Evolutionary conservation across 2,113 vertebrate species (phyloP).

Genomic region (Blennius ocellaris): DNA sequence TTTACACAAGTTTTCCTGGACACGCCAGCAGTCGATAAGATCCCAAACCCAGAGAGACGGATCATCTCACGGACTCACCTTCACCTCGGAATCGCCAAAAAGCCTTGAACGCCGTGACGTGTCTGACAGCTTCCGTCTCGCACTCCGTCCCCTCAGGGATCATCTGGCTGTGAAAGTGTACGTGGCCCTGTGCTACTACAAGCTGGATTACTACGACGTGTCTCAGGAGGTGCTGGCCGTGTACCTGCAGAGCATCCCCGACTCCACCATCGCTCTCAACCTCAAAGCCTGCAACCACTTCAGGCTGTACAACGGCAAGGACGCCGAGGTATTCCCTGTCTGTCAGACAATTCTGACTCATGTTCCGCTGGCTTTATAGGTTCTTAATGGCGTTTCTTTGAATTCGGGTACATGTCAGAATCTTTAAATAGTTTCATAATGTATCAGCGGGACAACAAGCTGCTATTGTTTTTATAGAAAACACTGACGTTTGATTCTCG

Average conservation of each 20-base stretch:
- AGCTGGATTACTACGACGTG: conserved; percentile 97
- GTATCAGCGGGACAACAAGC: too few species aligned
- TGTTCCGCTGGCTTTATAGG: neutral
- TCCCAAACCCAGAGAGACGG: too few species aligned
- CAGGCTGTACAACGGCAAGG: conserved; percentile 95
- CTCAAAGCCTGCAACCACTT: conserved; percentile 98
- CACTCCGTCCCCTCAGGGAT: conserved; percentile 77
- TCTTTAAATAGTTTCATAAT: too few species aligned
- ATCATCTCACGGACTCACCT: too few species aligned
- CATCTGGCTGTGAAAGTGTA: conserved; percentile 97
- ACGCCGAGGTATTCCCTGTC: conserved; percentile 88
- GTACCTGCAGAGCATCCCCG: conserved; percentile 95
- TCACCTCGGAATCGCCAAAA: too few species aligned
- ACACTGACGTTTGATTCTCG: too few species aligned
- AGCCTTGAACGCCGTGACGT: too few species aligned
- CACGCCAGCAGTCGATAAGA: too few species aligned
- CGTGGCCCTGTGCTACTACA: conserved; percentile 98
- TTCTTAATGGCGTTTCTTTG: neutral
- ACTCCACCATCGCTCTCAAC: conserved; percentile 97
- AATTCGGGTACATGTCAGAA: neutral
- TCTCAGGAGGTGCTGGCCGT: conserved; percentile 96
- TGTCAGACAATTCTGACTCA: neutral
- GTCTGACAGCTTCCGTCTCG: neutral
- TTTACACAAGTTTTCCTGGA: too few species aligned
- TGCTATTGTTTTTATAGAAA: too few species aligned